Percentiles rank a stretch among this genome's conserved stretches.
These are phyloP conservation scores for Cephus nigrinus DNA, from an alignment of 2,888 invertebrate species.

Conservation along the genomic window DNA sequence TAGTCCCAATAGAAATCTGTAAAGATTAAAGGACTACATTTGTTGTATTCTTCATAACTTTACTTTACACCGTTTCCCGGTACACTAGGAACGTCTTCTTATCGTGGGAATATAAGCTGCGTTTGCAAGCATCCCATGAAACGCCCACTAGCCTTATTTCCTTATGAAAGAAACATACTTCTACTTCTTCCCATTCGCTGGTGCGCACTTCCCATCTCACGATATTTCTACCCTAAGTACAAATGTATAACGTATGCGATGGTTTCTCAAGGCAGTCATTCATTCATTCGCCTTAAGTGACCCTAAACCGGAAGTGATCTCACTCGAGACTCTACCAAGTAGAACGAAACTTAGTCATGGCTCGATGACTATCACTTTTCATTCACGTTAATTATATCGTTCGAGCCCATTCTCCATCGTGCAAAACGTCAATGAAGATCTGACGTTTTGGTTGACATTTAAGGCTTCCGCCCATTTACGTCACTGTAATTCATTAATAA, in stretches of 20 bases:
- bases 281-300: constrained; percentile 20
- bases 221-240: not conserved
- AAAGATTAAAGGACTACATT: not conserved
- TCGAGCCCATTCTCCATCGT: not conserved
- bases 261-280: not conserved
- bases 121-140: not conserved
- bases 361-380: constrained; percentile 17
- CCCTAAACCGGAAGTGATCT: constrained; percentile 22
- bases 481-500: not conserved
- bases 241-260: constrained; percentile 1
- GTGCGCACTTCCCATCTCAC: not conserved
- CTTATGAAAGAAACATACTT: not conserved
- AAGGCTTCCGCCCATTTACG: not conserved
- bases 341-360: constrained; percentile 10
- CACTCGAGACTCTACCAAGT: constrained; percentile 11
- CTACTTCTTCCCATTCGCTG: not conserved
- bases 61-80: not conserved
- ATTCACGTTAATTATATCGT: constrained; percentile 1
- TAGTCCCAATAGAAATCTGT: not conserved
- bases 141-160: not conserved
- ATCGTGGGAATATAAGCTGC: not conserved
- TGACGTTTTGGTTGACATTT: not conserved
- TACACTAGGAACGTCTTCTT: not conserved
- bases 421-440: not conserved
- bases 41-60: not conserved